These are phyloP conservation scores for Poecilia latipinna DNA, from an alignment of 2,113 vertebrate species.

Conservation along the genomic window DNA sequence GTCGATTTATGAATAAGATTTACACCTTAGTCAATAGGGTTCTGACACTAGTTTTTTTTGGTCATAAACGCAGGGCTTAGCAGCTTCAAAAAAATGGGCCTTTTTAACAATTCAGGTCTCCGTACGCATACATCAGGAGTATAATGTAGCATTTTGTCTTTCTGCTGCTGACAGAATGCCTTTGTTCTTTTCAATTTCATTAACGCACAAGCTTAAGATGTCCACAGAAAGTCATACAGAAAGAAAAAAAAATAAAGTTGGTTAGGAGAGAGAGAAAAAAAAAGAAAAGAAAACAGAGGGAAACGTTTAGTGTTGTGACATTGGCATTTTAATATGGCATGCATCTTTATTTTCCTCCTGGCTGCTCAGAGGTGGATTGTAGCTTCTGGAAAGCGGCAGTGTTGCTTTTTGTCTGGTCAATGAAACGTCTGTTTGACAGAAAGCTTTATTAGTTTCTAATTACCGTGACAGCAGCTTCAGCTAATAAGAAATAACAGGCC, in stretches of 20 bases:
- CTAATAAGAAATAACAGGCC: constrained; percentile 1
- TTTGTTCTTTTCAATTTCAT: neutral
- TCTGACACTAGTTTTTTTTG: neutral
- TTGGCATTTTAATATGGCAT: neutral
- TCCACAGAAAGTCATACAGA: neutral
- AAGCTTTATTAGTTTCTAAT: constrained; percentile 4
- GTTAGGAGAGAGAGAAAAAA: neutral
- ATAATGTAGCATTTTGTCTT: neutral
- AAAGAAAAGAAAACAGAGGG: neutral
- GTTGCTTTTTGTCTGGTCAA: constrained; percentile 19
- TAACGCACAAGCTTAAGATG: neutral
- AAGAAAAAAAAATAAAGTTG: too few relatives aligned
- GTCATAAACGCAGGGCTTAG: neutral
- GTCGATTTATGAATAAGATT: neutral
- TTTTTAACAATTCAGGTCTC: neutral
- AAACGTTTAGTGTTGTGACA: neutral
- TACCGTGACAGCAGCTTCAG: neutral
- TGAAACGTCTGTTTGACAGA: neutral
- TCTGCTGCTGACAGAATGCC: neutral
- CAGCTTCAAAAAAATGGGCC: neutral
- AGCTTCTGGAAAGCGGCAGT: constrained; percentile 10
- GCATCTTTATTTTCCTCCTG: neutral
- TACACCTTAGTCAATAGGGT: neutral
- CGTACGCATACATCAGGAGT: neutral
- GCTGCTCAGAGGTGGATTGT: neutral